Conservation (phyloP, 2,888 invertebrate species). For the Drosophila siamana region DNA sequence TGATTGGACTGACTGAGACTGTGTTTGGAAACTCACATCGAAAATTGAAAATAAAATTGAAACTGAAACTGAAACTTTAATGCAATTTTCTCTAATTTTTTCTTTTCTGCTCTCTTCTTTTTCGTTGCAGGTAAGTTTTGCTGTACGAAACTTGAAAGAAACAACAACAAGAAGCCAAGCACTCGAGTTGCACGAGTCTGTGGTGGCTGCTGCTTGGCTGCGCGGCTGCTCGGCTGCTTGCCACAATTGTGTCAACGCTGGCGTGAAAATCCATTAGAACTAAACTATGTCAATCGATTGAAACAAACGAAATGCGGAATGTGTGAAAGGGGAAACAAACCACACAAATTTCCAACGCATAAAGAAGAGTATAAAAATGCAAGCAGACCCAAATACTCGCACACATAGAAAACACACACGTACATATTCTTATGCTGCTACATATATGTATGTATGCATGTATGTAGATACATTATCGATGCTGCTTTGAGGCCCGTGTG, state of each 20-base stretch:
- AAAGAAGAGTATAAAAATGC: slow-evolving; percentile 43
- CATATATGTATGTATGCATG: slow-evolving; percentile 28
- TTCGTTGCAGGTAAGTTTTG: slow-evolving; percentile 70
- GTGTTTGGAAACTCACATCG: not conserved
- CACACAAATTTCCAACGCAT: slow-evolving; percentile 45
- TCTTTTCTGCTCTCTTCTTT: slow-evolving; percentile 24
- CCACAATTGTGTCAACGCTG: slow-evolving; percentile 74
- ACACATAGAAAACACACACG: not conserved
- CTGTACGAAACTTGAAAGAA: slow-evolving; percentile 28
- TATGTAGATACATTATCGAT: slow-evolving; percentile 48
- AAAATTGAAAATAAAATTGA: slow-evolving; percentile 24
- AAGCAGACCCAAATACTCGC: slow-evolving; percentile 17
- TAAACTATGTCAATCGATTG: slow-evolving; percentile 79
- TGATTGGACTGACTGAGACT: not conserved
- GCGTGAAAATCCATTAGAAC: slow-evolving; percentile 81
- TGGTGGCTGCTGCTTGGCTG: slow-evolving; percentile 26
- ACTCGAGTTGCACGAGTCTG: slow-evolving; percentile 44
- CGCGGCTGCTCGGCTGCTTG: slow-evolving; percentile 24
- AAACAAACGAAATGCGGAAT: slow-evolving; percentile 63
- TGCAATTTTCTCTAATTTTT: slow-evolving; percentile 57
- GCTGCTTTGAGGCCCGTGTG: slow-evolving; percentile 18
- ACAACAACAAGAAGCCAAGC: slow-evolving; percentile 45
- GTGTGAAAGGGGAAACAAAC: slow-evolving; percentile 38
- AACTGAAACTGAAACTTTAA: slow-evolving; percentile 60
- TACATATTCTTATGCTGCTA: slow-evolving; percentile 7